Conservation (phyloP, 2,797 vertebrate species). For the Liparis tanakae region DNA sequence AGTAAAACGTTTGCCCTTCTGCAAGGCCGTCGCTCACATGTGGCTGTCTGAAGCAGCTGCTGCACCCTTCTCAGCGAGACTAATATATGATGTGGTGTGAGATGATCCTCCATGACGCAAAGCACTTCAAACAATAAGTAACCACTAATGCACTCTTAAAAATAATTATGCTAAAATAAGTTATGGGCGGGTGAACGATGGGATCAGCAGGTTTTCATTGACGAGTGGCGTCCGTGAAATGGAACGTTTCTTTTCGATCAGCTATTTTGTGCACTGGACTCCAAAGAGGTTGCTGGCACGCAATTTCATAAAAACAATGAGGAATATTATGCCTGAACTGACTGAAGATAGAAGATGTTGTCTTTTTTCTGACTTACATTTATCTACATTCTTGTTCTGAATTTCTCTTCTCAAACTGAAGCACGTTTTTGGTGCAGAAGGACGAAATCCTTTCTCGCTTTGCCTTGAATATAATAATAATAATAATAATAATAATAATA, state of each 20-base stretch:
- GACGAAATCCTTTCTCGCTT: not conserved
- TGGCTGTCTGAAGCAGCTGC: slow-evolving; percentile 16
- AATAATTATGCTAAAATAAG: slow-evolving; percentile 49
- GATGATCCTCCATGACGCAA: slow-evolving; percentile 37
- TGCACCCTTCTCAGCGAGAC: slow-evolving; percentile 25
- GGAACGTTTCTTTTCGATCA: slow-evolving; percentile 17
- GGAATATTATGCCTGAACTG: not conserved
- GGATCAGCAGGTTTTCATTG: slow-evolving; percentile 45
- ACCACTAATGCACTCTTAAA: slow-evolving; percentile 61
- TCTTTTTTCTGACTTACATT: not conserved
- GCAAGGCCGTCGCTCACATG: slow-evolving; percentile 12
- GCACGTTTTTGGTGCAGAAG: not conserved
- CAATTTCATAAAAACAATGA: not conserved
- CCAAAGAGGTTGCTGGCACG: not conserved
- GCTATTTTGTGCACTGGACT: not conserved
- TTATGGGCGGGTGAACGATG: slow-evolving; percentile 20
- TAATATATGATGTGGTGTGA: slow-evolving; percentile 35
- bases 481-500: too few relatives aligned
- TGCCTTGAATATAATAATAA: not conserved
- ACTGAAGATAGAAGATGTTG: not conserved
- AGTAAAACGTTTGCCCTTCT: slow-evolving; percentile 11
- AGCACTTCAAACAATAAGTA: slow-evolving; percentile 45
- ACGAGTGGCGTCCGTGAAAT: slow-evolving; percentile 14
- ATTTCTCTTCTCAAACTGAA: not conserved
- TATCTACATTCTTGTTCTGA: not conserved